Evolutionary conservation across 2,888 invertebrate species (phyloP).

Genomic region (Clepsis dumicolana): DNA sequence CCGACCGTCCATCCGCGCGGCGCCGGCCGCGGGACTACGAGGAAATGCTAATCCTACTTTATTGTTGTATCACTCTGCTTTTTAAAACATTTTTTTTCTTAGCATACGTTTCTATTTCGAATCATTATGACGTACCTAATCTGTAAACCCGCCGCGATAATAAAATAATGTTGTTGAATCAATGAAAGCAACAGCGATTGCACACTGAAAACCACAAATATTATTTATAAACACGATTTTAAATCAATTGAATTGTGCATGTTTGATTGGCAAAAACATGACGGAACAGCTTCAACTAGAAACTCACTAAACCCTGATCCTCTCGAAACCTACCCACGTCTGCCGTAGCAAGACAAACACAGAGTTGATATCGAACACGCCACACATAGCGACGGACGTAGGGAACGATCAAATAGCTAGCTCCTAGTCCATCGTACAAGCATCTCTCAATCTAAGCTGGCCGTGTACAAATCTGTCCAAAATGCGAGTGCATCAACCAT

Average conservation of each 20-base stretch:
- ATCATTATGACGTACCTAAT: background rate
- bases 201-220: background rate
- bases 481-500: slow-evolving; percentile 52
- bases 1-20: slow-evolving; percentile 17
- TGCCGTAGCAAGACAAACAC: slow-evolving; percentile 39
- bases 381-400: slow-evolving; percentile 29
- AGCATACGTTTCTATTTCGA: background rate
- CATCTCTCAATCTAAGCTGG: slow-evolving; percentile 22
- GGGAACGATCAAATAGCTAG: slow-evolving; percentile 28
- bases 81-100: background rate
- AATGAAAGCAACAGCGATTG: background rate
- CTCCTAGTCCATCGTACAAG: slow-evolving; percentile 14
- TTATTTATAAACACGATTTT: background rate
- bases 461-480: slow-evolving; percentile 29
- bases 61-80: slow-evolving; percentile 1
- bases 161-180: background rate
- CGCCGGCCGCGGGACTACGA: slow-evolving; percentile 13
- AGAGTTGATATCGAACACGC: slow-evolving; percentile 31
- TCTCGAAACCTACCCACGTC: slow-evolving; percentile 25
- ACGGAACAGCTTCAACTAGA: background rate
- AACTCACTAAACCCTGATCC: slow-evolving; percentile 16
- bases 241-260: background rate
- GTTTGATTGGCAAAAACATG: background rate
- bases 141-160: background rate
- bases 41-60: slow-evolving; percentile 28